phyloP scores from a whole-genome alignment of 30 jellyfish, hydroid and myxozoan genomes.

The Hydractinia symbiolongicarpus region DNA sequence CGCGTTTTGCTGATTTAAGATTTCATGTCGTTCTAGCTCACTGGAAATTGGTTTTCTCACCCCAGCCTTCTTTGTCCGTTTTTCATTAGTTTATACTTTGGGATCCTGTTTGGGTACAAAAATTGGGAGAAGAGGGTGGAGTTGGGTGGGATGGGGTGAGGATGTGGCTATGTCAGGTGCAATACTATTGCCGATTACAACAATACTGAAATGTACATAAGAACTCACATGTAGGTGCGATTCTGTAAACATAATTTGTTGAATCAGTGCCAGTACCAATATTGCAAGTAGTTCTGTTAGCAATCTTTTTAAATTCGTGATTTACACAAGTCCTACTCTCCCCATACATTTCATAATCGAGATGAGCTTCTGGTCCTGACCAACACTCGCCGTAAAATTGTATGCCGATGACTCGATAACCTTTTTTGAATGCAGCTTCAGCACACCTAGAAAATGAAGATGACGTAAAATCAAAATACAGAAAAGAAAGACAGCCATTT shows the following conservation, averaged over 20 bases:
- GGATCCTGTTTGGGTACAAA: too few species aligned
- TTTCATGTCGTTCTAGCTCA: too few species aligned
- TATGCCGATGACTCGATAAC: slow-evolving; percentile 59
- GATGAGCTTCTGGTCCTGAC: slow-evolving; percentile 57
- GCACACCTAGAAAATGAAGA: slow-evolving; percentile 52
- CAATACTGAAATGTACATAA: too few species aligned
- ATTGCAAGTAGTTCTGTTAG: slow-evolving; percentile 4
- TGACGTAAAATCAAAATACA: neutral
- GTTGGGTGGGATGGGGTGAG: too few species aligned
- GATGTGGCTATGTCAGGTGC: too few species aligned
- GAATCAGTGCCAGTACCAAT: slow-evolving; percentile 58
- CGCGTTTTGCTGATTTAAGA: too few species aligned
- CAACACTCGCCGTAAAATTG: slow-evolving; percentile 78
- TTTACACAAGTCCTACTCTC: slow-evolving; percentile 25
- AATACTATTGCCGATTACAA: too few species aligned
- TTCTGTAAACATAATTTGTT: slow-evolving; percentile 67
- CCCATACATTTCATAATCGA: slow-evolving; percentile 24
- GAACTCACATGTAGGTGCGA: slow-evolving; percentile 67
- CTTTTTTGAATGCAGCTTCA: slow-evolving; percentile 47
- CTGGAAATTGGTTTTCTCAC: too few species aligned
- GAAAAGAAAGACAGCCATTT: neutral
- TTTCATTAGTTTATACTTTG: too few species aligned
- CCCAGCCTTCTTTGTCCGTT: too few species aligned
- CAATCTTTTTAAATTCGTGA: slow-evolving; percentile 7
- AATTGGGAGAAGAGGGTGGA: too few species aligned